A percentile compares a stretch with the other conserved stretches of the same genome.
Evolutionary conservation across 2,888 invertebrate species (phyloP).

Genomic region (Xanthorhoe spadicearia): DNA sequence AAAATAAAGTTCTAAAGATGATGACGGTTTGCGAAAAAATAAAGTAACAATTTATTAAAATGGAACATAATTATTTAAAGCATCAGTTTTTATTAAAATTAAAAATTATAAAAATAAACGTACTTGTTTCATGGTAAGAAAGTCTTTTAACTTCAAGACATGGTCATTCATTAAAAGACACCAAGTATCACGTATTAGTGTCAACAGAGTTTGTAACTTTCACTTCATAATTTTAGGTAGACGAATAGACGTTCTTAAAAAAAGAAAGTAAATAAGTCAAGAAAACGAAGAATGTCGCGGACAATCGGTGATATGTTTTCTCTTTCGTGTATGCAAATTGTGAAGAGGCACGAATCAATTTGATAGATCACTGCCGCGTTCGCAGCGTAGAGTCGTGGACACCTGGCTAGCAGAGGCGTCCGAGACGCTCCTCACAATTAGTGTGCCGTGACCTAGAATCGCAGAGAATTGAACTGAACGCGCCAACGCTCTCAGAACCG

Average conservation of each 20-base stretch:
- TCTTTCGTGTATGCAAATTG: conserved; percentile 61
- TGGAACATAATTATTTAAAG: too few relatives aligned
- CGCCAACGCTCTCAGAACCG: conserved; percentile 73
- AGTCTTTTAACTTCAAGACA: conserved; percentile 23
- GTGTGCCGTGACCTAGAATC: conserved; percentile 72
- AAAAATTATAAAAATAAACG: too few relatives aligned
- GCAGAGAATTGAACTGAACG: conserved; percentile 62
- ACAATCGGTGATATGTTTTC: conserved; percentile 63
- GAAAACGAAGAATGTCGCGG: conserved; percentile 54
- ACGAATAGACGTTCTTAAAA: conserved; percentile 62
- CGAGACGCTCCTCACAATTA: conserved; percentile 55
- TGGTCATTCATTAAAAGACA: conserved; percentile 39
- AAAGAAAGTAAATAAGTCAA: conserved; percentile 76
- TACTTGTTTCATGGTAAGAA: conserved; percentile 9
- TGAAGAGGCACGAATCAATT: conserved; percentile 25
- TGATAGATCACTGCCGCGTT: conserved; percentile 25
- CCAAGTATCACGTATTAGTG: conserved; percentile 58
- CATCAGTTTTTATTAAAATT: too few relatives aligned
- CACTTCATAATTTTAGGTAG: conserved; percentile 68
- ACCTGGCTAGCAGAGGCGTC: conserved; percentile 48
- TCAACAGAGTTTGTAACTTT: conserved; percentile 67
- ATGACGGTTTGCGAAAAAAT: not conserved
- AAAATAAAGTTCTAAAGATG: conserved; percentile 39
- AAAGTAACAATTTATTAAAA: too few relatives aligned
- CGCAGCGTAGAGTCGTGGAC: conserved; percentile 31